Conservation (phyloP, 2,797 vertebrate genomes). For the Phoebastria nigripes region DNA sequence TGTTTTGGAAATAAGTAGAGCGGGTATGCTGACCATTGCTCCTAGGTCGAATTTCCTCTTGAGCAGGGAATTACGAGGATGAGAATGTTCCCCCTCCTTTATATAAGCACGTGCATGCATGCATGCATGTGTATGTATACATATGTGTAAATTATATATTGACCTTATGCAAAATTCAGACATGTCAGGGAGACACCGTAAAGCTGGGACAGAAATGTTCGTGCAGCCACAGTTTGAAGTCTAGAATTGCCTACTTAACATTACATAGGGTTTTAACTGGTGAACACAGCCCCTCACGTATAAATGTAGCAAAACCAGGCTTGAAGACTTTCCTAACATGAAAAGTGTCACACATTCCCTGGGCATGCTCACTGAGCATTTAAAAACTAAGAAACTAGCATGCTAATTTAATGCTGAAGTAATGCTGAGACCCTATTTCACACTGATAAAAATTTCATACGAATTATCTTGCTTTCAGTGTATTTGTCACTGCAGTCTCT, state of each 20-base stretch:
- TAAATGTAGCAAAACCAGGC: background rate
- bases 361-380: background rate
- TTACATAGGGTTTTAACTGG: background rate
- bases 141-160: background rate
- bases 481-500: background rate
- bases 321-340: background rate
- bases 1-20: background rate
- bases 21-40: background rate
- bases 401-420: background rate
- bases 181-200: background rate
- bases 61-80: background rate
- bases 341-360: background rate
- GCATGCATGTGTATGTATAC: too few species aligned
- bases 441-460: background rate
- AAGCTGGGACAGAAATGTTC: background rate
- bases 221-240: background rate
- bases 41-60: fast-evolving
- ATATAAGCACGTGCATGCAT: fast-evolving
- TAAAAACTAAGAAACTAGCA: background rate
- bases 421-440: background rate
- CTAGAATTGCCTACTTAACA: background rate
- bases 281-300: background rate
- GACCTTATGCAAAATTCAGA: background rate
- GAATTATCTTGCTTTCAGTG: background rate
- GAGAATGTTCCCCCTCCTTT: background rate